These are phyloP conservation scores for Lanistes nyassanus DNA, from an alignment of 1,140 invertebrate species.

Conservation along the genomic window DNA sequence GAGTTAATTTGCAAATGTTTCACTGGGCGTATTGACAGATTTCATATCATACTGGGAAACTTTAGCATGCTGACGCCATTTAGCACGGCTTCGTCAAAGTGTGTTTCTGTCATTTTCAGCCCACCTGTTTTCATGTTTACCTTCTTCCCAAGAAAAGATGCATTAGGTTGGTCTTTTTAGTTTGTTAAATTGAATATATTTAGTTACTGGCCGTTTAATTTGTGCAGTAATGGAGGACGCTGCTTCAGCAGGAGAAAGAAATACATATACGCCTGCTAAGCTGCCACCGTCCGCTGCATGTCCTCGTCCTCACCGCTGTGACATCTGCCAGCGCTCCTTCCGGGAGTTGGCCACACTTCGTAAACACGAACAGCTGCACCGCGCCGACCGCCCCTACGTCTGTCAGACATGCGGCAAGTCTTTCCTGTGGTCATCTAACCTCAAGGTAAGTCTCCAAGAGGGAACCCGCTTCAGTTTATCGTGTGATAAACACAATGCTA, in stretches of 20 bases:
- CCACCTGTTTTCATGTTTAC: background rate
- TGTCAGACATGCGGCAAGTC: slow-evolving; percentile 65
- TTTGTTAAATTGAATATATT: background rate
- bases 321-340: slow-evolving; percentile 80
- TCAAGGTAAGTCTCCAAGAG: slow-evolving; percentile 46
- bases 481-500: too few relatives aligned
- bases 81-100: too few relatives aligned
- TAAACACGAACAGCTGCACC: slow-evolving; percentile 64
- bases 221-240: slow-evolving; percentile 45
- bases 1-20: too few relatives aligned
- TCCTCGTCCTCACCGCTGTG: slow-evolving; percentile 89
- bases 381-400: slow-evolving; percentile 62
- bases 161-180: background rate
- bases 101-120: too few relatives aligned
- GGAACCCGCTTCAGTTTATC: too few relatives aligned
- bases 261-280: slow-evolving; percentile 30
- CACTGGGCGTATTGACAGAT: too few relatives aligned
- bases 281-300: slow-evolving; percentile 67
- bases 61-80: too few relatives aligned
- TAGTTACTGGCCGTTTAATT: slow-evolving; percentile 8
- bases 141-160: background rate
- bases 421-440: slow-evolving; percentile 61
- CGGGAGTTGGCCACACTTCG: slow-evolving; percentile 69
- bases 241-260: slow-evolving; percentile 27
- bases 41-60: too few relatives aligned